A percentile compares a stretch with the other conserved stretches of the same genome.
Evolutionary conservation across 2,888 invertebrate species (phyloP).

Genomic region (Smittia aterrima): DNA sequence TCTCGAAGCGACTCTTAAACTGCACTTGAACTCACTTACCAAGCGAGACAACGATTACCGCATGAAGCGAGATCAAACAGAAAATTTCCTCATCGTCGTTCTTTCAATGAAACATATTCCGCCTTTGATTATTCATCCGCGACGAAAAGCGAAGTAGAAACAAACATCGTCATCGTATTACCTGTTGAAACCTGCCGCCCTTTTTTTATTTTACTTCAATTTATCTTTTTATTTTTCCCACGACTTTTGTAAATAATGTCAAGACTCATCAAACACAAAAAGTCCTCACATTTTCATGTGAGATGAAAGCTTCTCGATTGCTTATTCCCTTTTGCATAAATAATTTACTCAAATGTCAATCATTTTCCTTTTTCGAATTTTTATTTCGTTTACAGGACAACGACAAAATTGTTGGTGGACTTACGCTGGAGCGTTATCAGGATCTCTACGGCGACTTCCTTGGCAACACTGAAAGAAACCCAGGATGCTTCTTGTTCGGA

Average conservation of each 20-base stretch:
- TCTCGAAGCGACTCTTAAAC: not conserved
- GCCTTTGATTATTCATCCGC: slow-evolving; percentile 10
- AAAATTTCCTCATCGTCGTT: not conserved
- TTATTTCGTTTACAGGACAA: slow-evolving; percentile 63
- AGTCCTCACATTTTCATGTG: no score
- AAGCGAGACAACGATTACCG: not conserved
- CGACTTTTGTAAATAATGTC: not conserved
- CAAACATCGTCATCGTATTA: no score
- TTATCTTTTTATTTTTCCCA: not conserved
- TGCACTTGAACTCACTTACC: not conserved
- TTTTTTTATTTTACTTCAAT: not conserved
- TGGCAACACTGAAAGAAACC: slow-evolving; percentile 70
- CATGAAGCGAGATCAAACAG: not conserved
- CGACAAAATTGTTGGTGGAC: slow-evolving; percentile 74
- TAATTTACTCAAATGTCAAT: not conserved
- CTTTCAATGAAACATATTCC: not conserved
- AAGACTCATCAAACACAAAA: no score
- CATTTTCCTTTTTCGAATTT: not conserved
- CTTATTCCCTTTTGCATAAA: no score
- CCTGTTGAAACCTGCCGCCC: not conserved
- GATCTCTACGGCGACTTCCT: slow-evolving; percentile 80
- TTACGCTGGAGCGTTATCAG: slow-evolving; percentile 75
- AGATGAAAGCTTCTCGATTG: no score
- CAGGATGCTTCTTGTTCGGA: slow-evolving; percentile 75
- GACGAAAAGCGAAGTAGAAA: not conserved